Evolutionary conservation across 1,140 invertebrate species (phyloP).

Genomic region (Caenorhabditis latens): DNA sequence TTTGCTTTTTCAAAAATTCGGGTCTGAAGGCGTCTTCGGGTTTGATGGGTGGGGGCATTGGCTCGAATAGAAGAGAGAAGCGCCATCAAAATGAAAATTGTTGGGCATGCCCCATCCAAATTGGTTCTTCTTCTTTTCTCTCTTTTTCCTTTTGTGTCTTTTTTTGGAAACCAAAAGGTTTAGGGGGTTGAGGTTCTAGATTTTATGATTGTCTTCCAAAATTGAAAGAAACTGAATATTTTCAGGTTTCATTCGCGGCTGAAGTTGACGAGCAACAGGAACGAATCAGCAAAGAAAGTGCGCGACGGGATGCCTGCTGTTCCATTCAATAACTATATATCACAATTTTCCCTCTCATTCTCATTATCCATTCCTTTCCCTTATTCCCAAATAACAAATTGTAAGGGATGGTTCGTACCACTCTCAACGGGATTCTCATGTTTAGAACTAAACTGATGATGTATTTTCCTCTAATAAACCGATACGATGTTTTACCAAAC

Average conservation of each 20-base stretch:
- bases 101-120: constrained; percentile 46
- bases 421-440: neutral
- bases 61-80: constrained; percentile 8
- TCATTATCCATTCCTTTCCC: neutral
- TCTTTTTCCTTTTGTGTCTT: neutral
- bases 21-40: neutral
- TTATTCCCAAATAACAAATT: neutral
- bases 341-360: neutral
- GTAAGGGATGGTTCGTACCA: neutral
- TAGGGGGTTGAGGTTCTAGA: neutral
- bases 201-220: neutral
- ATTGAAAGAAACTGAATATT: neutral
- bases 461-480: neutral
- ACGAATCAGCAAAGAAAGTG: constrained; percentile 22
- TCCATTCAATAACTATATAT: constrained; percentile 42
- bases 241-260: constrained; percentile 50
- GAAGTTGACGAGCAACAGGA: constrained; percentile 55
- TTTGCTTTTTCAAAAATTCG: neutral
- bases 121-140: constrained; percentile 7
- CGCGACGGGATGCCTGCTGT: constrained; percentile 37
- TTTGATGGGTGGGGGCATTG: neutral
- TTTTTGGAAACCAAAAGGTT: neutral
- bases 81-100: constrained; percentile 39
- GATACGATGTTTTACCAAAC: neutral
- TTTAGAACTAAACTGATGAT: neutral